A percentile compares a stretch with the other conserved stretches of the same genome.
Evolutionary conservation across 37 sponge, comb jelly and placozoan species (phyloP).

Genomic region (Crambe crambe): DNA sequence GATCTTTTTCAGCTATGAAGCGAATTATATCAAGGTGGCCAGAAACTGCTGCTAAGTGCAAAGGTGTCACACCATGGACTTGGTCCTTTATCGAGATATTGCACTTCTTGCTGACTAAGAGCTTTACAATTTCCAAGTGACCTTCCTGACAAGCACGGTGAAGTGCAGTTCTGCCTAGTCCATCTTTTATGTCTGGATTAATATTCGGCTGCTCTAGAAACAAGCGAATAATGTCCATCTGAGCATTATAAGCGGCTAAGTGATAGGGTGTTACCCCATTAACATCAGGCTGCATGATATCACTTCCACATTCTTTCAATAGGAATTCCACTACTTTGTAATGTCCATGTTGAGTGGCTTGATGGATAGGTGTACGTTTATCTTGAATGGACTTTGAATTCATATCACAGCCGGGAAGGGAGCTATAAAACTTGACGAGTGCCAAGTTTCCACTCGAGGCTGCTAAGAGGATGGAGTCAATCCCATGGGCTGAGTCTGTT

Average conservation of each 20-base stretch:
- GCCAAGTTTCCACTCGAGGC: constrained; percentile 20
- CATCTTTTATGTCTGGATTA: constrained; percentile 4
- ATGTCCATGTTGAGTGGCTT: constrained; percentile 49
- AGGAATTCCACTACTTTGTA: constrained; percentile 53
- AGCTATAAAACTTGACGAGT: constrained; percentile 23
- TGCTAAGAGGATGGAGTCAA: constrained; percentile 47
- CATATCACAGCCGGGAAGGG: not conserved
- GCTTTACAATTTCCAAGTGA: constrained; percentile 62
- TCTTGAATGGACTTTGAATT: not conserved
- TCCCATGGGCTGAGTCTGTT: constrained; percentile 19
- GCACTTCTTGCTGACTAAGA: constrained; percentile 18
- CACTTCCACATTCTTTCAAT: constrained; percentile 8
- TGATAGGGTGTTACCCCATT: constrained; percentile 74
- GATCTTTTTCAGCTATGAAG: constrained; percentile 29
- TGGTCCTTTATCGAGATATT: not conserved
- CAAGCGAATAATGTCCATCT: constrained; percentile 37
- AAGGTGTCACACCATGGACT: constrained; percentile 28
- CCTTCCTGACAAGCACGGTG: constrained; percentile 75
- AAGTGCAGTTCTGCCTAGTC: constrained; percentile 34
- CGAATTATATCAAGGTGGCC: constrained; percentile 39
- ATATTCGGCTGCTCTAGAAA: constrained; percentile 23
- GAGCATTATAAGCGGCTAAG: constrained; percentile 70
- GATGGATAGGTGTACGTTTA: constrained; percentile 32
- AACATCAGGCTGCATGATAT: constrained; percentile 33
- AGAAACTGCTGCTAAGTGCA: constrained; percentile 33